Evolutionary conservation across 2,888 invertebrate genomes (phyloP).

Genomic region (Polietes domitor): DNA sequence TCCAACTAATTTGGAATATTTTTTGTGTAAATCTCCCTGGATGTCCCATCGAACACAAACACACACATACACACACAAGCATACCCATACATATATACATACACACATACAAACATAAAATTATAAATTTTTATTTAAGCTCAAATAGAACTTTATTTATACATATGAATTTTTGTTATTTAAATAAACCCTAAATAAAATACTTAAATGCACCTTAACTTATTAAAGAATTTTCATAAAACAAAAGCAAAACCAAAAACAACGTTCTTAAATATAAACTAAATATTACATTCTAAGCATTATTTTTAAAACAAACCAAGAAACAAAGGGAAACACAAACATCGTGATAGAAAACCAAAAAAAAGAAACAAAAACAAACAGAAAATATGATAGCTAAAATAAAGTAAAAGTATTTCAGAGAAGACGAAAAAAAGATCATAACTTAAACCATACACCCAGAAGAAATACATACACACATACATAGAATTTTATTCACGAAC

Average conservation of each 20-base stretch:
- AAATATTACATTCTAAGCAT: conserved; percentile 56
- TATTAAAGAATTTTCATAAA: conserved; percentile 52
- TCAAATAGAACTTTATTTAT: conserved; percentile 52
- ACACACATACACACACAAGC: not conserved
- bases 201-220: conserved; percentile 53
- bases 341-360: conserved; percentile 73
- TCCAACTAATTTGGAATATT: conserved; percentile 38
- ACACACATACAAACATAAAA: conserved; percentile 26
- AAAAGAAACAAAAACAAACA: conserved; percentile 51
- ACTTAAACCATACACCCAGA: not conserved
- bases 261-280: conserved; percentile 57
- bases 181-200: conserved; percentile 47
- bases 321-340: conserved; percentile 75
- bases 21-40: conserved; percentile 22
- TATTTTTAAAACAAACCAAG: conserved; percentile 66
- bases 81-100: not conserved
- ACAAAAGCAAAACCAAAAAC: conserved; percentile 51
- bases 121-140: conserved; percentile 46
- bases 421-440: conserved; percentile 3
- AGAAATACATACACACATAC: not conserved
- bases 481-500: conserved; percentile 37
- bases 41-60: not conserved
- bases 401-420: conserved; percentile 35
- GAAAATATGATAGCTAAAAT: conserved; percentile 40
- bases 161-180: conserved; percentile 5